Base-by-base conservation (phyloP, 2,888 invertebrate species). In the Hydrotaea diabolus region DNA sequence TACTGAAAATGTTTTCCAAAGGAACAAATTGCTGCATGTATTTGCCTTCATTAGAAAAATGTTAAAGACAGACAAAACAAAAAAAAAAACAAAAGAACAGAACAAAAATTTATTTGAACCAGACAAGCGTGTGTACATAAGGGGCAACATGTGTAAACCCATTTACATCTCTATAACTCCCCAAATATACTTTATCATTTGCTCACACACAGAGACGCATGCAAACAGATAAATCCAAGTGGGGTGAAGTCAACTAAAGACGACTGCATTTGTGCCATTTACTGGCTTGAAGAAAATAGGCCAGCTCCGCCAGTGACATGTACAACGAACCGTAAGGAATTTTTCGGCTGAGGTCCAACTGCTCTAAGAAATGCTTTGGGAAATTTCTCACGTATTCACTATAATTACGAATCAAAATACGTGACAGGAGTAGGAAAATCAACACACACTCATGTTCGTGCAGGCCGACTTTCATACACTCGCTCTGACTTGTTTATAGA, bases 331-430 rank as follows among this genome's bases (percentile, higher is more conserved):
- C 26, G 17, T 21, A 13, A 62, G 8, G 53, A 23, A 79, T 74
- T 55, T 62, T 62, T 31, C 11, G 62, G 62, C 4, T 26, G 36
- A 9, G 39, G 64, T 13, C 75, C 36, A 84, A 78, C 78, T 81
- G 82, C 66, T 19, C 46, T 82, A 82, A 85, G 84, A 82, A 46
- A 82, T 79, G 69, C 59, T 85, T 74, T 46, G 17, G 85, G 46
- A 85, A 82, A 79, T 79, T 69, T 79, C 82, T 82, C 85, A 85
- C 85, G 85, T 85, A 77, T 71, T 74, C 62, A 80, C 85, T 79
- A 85, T 85, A 85, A 85, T 85, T 85, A 85, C 85, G 85, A 85
- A 85, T 82, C 73, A 85, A 85, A 85, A 79, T 85, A 85, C 85
- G 85, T 85, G 85, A 85, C 77, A 57, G 62, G 85, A 71, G 77